phyloP scores from a whole-genome alignment of 2,797 vertebrate species.

The Melanotaenia parkinsoni region DNA sequence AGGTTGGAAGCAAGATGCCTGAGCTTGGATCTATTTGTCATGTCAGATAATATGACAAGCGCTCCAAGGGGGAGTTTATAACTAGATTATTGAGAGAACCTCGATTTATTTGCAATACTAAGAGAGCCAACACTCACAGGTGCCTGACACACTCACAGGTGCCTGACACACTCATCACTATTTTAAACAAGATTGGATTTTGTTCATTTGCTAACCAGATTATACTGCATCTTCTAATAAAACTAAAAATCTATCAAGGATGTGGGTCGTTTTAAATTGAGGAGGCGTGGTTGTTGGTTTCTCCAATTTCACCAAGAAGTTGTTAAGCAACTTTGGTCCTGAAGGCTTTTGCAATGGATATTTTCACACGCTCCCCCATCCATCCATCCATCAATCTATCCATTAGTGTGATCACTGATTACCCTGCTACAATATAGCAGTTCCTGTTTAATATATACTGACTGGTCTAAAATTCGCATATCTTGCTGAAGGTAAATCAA shows the following conservation, averaged over 20 bases:
- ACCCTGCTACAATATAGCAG: constrained; percentile 19
- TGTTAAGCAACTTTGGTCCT: constrained; percentile 29
- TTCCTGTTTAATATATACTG: constrained; percentile 26
- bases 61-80: constrained; percentile 68
- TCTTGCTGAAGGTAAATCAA: constrained; percentile 42
- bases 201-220: constrained; percentile 60
- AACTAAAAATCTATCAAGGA: constrained; percentile 34
- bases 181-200: constrained; percentile 65
- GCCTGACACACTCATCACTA: constrained; percentile 46
- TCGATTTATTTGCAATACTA: constrained; percentile 72
- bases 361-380: constrained; percentile 2
- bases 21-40: constrained; percentile 74
- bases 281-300: constrained; percentile 25
- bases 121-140: constrained; percentile 51
- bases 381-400: constrained; percentile 26
- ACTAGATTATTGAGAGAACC: constrained; percentile 72
- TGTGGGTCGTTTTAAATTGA: constrained; percentile 37
- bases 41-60: constrained; percentile 76
- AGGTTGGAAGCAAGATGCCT: constrained; percentile 35
- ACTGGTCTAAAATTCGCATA: constrained; percentile 19
- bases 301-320: constrained; percentile 20
- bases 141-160: constrained; percentile 36
- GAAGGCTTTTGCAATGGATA: constrained; percentile 11
- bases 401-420: constrained; percentile 22
- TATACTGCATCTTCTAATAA: constrained; percentile 48